Percentiles rank a stretch among this genome's conserved stretches.
Conservation (phyloP, 2,113 vertebrate genomes). For the Acinonyx jubatus region DNA sequence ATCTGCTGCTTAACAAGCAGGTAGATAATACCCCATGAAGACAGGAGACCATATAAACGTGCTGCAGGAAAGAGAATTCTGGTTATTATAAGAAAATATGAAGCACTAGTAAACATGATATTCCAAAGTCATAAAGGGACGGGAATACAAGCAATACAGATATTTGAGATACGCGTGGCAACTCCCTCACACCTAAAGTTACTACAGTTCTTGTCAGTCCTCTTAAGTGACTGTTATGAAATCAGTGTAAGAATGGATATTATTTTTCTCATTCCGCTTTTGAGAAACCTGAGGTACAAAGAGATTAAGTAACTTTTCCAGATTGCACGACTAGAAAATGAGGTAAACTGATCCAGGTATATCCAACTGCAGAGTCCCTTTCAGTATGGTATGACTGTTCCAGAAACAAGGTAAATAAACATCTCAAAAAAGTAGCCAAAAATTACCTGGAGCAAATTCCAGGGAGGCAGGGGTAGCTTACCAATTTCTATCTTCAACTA, state of each 20-base stretch:
- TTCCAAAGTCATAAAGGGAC: neutral
- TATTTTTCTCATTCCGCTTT: neutral
- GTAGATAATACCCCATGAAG: fast-evolving
- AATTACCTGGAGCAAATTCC: neutral
- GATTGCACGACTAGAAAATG: neutral
- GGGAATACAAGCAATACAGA: neutral
- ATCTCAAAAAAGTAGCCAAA: neutral
- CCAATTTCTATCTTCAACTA: neutral
- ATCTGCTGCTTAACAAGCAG: neutral
- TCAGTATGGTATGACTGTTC: neutral
- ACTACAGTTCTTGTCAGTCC: neutral
- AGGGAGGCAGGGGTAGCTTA: neutral
- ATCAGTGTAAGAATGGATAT: too few species aligned
- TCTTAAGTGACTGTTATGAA: neutral
- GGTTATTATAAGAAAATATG: too few species aligned
- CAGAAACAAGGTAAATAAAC: neutral
- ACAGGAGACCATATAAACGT: neutral
- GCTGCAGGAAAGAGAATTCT: neutral
- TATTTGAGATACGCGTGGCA: neutral
- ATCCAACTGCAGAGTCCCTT: neutral
- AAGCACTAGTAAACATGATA: too few species aligned
- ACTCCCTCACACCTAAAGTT: neutral
- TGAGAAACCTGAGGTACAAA: neutral
- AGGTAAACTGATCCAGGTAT: too few species aligned
- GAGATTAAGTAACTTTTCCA: neutral